Evolutionary conservation across 2,888 invertebrate genomes (phyloP).

Genomic region (Gymnocheta viridis): DNA sequence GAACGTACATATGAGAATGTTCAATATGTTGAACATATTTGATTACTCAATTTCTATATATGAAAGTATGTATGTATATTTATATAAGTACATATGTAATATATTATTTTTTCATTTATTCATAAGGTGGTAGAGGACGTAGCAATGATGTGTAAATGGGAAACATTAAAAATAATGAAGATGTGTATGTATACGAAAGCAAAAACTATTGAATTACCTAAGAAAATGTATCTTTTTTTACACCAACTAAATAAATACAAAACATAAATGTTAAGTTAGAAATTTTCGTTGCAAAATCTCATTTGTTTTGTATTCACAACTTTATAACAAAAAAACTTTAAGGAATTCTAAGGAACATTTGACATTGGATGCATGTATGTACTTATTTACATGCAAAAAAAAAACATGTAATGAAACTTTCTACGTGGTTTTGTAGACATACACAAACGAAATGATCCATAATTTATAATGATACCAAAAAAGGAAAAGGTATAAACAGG

Average conservation of each 20-base stretch:
- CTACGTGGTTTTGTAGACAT: neutral
- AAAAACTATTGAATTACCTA: slow-evolving; percentile 20
- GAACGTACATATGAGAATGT: neutral
- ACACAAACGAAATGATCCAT: slow-evolving; percentile 32
- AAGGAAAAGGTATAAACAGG: slow-evolving; percentile 50
- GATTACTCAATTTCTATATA: neutral
- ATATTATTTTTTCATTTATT: neutral
- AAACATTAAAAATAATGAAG: slow-evolving; percentile 52
- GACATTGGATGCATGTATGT: slow-evolving; percentile 25
- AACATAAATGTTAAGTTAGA: neutral
- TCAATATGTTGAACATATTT: slow-evolving; percentile 9
- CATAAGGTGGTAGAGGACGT: slow-evolving; percentile 14
- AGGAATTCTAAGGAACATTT: slow-evolving; percentile 41
- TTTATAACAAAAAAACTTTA: slow-evolving; percentile 18
- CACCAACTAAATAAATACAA: neutral
- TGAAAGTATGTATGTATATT: too few relatives aligned
- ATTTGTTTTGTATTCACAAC: neutral
- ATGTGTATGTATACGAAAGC: slow-evolving; percentile 15
- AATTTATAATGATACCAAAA: slow-evolving; percentile 63
- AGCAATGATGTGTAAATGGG: slow-evolving; percentile 55
- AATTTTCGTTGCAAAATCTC: neutral
- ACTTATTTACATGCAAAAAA: slow-evolving; percentile 25
- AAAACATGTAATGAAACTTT: slow-evolving; percentile 9
- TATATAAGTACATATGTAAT: neutral
- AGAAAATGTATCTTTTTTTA: slow-evolving; percentile 29